Conservation (phyloP, 2,797 vertebrate genomes). For the Erethizon dorsatum region DNA sequence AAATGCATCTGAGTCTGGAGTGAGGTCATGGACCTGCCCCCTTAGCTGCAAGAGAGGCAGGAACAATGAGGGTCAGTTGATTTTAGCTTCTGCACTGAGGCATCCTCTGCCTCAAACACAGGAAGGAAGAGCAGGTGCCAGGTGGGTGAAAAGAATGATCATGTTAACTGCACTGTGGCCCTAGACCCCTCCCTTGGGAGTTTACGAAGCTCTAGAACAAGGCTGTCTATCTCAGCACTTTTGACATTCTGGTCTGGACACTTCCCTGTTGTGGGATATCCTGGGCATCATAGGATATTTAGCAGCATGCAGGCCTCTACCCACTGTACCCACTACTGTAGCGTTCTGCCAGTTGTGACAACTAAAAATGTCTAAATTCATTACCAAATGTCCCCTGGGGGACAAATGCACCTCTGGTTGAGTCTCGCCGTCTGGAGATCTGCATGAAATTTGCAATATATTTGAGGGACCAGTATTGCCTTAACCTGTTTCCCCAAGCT, state of each 20-base stretch:
- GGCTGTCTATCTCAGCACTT: background rate
- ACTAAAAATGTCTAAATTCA: background rate
- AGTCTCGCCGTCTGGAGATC: conserved; percentile 10
- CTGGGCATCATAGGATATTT: background rate
- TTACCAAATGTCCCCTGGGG: background rate
- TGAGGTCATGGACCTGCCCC: background rate
- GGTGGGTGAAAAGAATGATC: background rate
- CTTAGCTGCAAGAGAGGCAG: background rate
- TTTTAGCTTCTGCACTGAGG: background rate
- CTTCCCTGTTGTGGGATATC: background rate
- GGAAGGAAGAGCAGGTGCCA: background rate
- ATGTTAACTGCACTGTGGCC: background rate
- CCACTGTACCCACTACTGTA: background rate
- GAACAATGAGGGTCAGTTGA: background rate
- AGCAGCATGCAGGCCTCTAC: background rate
- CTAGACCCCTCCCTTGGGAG: background rate
- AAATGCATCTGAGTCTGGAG: background rate
- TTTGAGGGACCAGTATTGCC: conserved; percentile 12
- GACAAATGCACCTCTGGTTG: background rate
- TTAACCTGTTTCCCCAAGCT: conserved; percentile 16
- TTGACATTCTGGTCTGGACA: background rate
- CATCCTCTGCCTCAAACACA: background rate
- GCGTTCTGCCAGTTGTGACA: background rate
- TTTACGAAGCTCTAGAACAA: background rate
- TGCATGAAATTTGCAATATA: background rate